Conservation (phyloP, 2,888 invertebrate genomes). For the Acrocyrtus sp. region DNA sequence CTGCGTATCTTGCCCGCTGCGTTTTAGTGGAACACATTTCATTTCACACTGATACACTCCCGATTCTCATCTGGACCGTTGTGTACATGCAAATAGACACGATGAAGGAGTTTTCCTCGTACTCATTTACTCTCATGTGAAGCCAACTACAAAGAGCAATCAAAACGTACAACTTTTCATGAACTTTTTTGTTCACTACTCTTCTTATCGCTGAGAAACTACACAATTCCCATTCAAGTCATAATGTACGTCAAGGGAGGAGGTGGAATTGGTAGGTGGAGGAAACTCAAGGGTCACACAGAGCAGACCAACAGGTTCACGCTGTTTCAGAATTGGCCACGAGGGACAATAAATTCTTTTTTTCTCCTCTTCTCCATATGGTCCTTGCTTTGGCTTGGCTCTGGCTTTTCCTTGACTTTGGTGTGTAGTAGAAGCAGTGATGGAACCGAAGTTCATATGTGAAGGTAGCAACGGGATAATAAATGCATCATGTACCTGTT, state of each 20-base stretch:
- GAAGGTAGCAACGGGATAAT: background rate
- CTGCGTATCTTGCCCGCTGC: no score
- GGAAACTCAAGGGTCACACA: background rate
- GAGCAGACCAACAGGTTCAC: slow-evolving; percentile 13
- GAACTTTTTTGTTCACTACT: no score
- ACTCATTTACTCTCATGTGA: no score
- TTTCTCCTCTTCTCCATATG: background rate
- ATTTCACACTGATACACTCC: no score
- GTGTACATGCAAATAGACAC: no score
- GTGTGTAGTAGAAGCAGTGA: no score
- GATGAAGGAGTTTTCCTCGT: no score
- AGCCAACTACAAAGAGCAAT: no score
- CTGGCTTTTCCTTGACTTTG: background rate
- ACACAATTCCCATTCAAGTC: background rate
- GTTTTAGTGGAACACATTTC: no score
- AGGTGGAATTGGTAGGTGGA: background rate
- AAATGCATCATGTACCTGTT: background rate
- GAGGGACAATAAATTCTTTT: slow-evolving; percentile 12
- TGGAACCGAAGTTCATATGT: no score
- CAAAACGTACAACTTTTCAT: no score
- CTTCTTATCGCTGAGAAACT: background rate
- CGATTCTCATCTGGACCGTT: no score
- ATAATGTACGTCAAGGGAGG: background rate
- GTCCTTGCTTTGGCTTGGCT: background rate
- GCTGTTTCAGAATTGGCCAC: slow-evolving; percentile 17